phyloP scores from a whole-genome alignment of 2,113 vertebrate genomes.

The Oncorhynchus masou region DNA sequence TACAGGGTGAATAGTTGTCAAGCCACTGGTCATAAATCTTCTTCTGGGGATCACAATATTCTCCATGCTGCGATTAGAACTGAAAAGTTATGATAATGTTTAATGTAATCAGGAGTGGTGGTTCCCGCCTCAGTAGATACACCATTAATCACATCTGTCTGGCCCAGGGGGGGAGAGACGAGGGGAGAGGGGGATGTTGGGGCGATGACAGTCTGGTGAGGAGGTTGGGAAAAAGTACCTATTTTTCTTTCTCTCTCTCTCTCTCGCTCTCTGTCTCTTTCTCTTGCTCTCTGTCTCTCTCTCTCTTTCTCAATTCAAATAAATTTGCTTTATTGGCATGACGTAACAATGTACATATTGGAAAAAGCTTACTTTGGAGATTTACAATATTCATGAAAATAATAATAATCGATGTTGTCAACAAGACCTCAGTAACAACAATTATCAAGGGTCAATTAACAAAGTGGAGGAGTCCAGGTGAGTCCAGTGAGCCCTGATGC shows the following conservation, averaged over 20 bases:
- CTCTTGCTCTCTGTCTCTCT: neutral
- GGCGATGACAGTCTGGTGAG: conserved; percentile 62
- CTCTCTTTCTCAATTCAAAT: neutral
- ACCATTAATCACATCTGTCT: conserved; percentile 68
- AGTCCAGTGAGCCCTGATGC: no score
- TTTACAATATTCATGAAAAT: no score
- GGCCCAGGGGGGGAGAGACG: conserved; percentile 18
- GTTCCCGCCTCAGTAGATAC: conserved; percentile 41
- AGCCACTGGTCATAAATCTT: conserved; percentile 21
- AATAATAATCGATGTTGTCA: no score
- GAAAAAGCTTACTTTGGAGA: no score
- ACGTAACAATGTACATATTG: no score
- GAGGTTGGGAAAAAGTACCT: conserved; percentile 17
- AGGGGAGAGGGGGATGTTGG: conserved; percentile 20
- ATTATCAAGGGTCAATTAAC: no score
- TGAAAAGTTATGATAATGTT: conserved; percentile 67
- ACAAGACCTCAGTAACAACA: no score
- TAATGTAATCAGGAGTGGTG: conserved; percentile 42
- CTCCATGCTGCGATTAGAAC: neutral
- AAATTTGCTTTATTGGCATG: no score
- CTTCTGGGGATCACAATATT: conserved; percentile 19
- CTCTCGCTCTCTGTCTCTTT: neutral
- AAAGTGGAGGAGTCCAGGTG: no score
- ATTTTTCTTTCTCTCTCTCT: neutral
- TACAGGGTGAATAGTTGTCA: neutral